Evolutionary conservation across 2,113 vertebrate species (phyloP), one percentile per base, ranked within the genome.

Genomic region (Typhlomys cinereus): DNA sequence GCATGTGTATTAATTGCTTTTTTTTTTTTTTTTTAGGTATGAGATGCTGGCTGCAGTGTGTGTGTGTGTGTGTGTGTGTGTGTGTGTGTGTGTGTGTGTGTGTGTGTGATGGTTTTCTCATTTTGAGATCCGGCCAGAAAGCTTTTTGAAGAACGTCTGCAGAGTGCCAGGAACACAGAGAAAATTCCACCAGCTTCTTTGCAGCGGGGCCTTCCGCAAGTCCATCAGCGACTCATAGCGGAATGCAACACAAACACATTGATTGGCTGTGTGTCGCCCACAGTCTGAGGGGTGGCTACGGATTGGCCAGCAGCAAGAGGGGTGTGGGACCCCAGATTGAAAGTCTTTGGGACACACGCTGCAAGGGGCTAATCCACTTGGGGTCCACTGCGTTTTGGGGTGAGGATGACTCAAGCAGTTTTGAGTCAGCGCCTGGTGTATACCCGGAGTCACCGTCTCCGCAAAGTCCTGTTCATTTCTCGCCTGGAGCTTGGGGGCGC

Each of bases 181-280:
- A 91, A 97, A 97, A 97, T 97, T 85, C 94, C 90, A 74, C 86
- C 8, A 29, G 87, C 90, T 92, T 96, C 90, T 94, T 93, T 89
- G 96, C 12, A 2, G 96, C 12, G 1, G 66, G 61, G 2, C 4
- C 39, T 31, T 85, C 79, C 66, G 85, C 89, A 89, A n/a, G n/a
- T 92, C 87, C 84, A 75, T 95, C 94, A 89, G 36, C 48, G 87
- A 88, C 1, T 3, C 52, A 21, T 50, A 2, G 2, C n/a, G 5
- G 66, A 70, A 83, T 74, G 70, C 48, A 95, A 83, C 71, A 39
- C 94, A 83, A 39, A 54, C 48, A 9, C 44, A 67, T 76, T 8
- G 88, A 92, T 84, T 57, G 81, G 64, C 50, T 80, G 80, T 67
- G 29, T 71, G 91, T 81, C 80, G 57, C 75, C 84, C 11, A 39